Evolutionary conservation across 2,888 invertebrate genomes (phyloP).

Genomic region (Ochlodes sylvanus): DNA sequence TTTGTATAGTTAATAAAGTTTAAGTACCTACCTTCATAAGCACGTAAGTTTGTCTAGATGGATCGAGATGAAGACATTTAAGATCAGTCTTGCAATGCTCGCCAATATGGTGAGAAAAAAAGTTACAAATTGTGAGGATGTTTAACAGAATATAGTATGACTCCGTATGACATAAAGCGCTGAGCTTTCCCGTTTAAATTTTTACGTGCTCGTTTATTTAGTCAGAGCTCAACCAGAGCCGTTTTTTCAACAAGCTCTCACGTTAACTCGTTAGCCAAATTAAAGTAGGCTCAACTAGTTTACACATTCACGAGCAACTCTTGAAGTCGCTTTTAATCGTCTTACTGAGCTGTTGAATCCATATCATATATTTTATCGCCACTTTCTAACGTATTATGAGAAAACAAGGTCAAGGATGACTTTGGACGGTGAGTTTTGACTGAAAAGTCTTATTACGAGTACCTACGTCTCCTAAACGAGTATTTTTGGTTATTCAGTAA

Average conservation of each 20-base stretch:
- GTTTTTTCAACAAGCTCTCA: constrained; percentile 34
- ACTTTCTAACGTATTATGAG: background rate
- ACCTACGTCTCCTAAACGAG: too few relatives aligned
- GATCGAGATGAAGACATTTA: too few relatives aligned
- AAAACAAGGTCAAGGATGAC: constrained; percentile 15
- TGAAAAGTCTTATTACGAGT: too few relatives aligned
- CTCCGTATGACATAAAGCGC: background rate
- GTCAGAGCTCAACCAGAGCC: constrained; percentile 1
- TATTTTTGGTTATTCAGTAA: too few relatives aligned
- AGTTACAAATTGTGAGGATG: background rate
- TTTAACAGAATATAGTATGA: background rate
- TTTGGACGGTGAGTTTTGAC: too few relatives aligned
- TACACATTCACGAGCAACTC: constrained; percentile 32
- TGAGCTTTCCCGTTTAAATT: constrained; percentile 5
- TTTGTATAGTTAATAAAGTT: too few relatives aligned
- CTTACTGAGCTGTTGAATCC: constrained; percentile 22
- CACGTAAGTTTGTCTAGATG: too few relatives aligned
- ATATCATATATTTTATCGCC: background rate
- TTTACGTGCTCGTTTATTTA: constrained; percentile 21
- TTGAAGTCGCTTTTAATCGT: constrained; percentile 21
- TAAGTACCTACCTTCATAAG: too few relatives aligned
- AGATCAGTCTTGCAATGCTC: too few relatives aligned
- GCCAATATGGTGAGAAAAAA: too few relatives aligned
- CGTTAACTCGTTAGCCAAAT: constrained; percentile 34
- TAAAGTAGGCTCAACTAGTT: constrained; percentile 30